These are phyloP conservation scores for Hemistola chrysoprasaria DNA, from an alignment of 2,888 invertebrate genomes.

Conservation along the genomic window DNA sequence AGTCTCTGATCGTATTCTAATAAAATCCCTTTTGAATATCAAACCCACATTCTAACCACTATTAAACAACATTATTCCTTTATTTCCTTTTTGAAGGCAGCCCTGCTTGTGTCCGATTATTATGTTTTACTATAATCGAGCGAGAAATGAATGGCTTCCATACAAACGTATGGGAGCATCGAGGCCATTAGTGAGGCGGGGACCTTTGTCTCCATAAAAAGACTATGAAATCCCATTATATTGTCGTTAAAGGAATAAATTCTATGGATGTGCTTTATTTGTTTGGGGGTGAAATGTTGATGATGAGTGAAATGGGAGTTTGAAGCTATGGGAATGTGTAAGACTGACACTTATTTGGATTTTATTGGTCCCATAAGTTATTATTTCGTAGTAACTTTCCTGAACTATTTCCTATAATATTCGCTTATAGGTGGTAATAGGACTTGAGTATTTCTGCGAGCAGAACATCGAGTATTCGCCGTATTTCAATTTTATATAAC, in stretches of 20 bases:
- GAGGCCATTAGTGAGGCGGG: slow-evolving; percentile 40
- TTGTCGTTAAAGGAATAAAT: slow-evolving; percentile 27
- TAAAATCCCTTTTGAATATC: no score
- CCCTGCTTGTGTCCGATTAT: slow-evolving; percentile 25
- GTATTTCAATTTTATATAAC: no score
- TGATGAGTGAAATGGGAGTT: slow-evolving; percentile 12
- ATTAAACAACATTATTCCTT: background rate
- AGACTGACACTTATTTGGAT: no score
- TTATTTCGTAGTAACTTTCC: no score
- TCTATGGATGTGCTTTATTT: slow-evolving; percentile 17
- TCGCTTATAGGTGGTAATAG: no score
- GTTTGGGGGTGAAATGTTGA: slow-evolving; percentile 18
- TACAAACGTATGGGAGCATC: slow-evolving; percentile 23
- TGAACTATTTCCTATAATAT: no score
- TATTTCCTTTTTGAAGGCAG: slow-evolving; percentile 18
- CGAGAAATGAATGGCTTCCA: slow-evolving; percentile 41
- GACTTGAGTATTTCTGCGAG: no score
- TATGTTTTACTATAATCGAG: slow-evolving; percentile 39
- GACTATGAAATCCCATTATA: slow-evolving; percentile 21
- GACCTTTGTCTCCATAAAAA: slow-evolving; percentile 37
- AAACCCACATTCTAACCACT: background rate
- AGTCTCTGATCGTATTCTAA: no score
- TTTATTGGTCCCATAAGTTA: no score
- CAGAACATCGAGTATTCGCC: no score
- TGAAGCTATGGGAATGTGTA: no score